phyloP scores from a whole-genome alignment of 2,888 invertebrate genomes.

The Oxytorus armatus region DNA sequence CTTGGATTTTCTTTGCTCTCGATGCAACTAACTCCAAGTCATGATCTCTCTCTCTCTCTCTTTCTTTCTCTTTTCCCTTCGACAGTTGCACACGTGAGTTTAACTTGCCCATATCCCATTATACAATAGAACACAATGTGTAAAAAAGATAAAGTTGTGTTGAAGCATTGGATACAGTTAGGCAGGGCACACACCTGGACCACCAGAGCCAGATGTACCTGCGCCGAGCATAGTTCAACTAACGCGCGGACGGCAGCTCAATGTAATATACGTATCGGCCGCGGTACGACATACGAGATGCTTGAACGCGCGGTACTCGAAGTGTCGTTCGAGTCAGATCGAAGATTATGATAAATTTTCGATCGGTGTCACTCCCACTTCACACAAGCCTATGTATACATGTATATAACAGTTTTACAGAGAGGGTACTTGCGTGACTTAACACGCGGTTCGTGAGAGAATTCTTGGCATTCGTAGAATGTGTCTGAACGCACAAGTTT shows the following conservation, averaged over 20 bases:
- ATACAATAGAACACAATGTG: constrained; percentile 30
- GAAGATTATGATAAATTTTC: constrained; percentile 54
- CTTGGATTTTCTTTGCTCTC: constrained; percentile 6
- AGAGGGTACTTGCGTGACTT: constrained; percentile 13
- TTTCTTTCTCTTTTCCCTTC: constrained; percentile 29
- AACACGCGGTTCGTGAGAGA: constrained; percentile 47
- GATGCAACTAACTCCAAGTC: constrained; percentile 44
- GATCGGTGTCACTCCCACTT: constrained; percentile 40
- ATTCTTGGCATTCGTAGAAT: constrained; percentile 50
- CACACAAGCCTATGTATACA: background rate
- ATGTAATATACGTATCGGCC: background rate
- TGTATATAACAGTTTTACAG: no score
- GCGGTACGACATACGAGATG: background rate
- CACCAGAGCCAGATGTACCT: constrained; percentile 54
- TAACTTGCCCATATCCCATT: constrained; percentile 33
- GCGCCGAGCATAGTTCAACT: constrained; percentile 31
- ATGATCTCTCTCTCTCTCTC: constrained; percentile 34
- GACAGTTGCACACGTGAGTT: constrained; percentile 14
- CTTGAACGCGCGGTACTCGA: constrained; percentile 18
- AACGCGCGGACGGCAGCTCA: constrained; percentile 24
- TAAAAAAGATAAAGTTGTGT: constrained; percentile 38
- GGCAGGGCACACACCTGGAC: constrained; percentile 57
- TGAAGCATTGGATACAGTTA: constrained; percentile 46
- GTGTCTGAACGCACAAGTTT: constrained; percentile 44
- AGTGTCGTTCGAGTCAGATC: constrained; percentile 47